phyloP scores from a whole-genome alignment of 2,888 invertebrate species.

The Cosmopolites sordidus region DNA sequence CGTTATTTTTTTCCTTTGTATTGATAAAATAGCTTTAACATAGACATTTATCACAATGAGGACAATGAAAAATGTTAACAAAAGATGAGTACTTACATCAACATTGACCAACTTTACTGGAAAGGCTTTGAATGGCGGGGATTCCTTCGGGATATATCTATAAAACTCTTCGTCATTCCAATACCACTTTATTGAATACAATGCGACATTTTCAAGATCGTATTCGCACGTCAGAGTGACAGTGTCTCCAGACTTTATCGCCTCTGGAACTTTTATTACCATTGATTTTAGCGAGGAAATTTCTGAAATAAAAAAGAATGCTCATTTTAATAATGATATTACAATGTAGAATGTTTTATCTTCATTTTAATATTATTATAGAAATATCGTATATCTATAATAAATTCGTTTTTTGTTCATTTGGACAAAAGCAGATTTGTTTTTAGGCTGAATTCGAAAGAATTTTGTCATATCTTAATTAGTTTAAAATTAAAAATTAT shows the following conservation, averaged over 20 bases:
- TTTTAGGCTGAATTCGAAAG: too few relatives aligned
- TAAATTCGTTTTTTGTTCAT: too few relatives aligned
- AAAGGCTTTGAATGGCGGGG: slow-evolving; percentile 52
- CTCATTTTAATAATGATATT: neutral
- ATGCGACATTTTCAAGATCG: slow-evolving; percentile 51
- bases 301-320: slow-evolving; percentile 35
- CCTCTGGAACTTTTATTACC: slow-evolving; percentile 47
- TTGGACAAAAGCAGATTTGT: too few relatives aligned
- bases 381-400: too few relatives aligned
- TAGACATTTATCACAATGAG: too few relatives aligned
- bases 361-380: too few relatives aligned
- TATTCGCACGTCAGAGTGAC: slow-evolving; percentile 52
- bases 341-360: too few relatives aligned
- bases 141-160: slow-evolving; percentile 54
- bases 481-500: too few relatives aligned
- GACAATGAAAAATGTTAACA: neutral
- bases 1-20: too few relatives aligned
- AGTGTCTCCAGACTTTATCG: slow-evolving; percentile 49
- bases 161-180: slow-evolving; percentile 54
- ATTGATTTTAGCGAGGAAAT: slow-evolving; percentile 40
- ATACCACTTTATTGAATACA: slow-evolving; percentile 56
- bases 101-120: slow-evolving; percentile 49
- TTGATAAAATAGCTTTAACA: too few relatives aligned
- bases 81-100: slow-evolving; percentile 48
- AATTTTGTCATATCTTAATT: too few relatives aligned